A percentile compares a stretch with the other conserved stretches of the same genome.
phyloP scores from a whole-genome alignment of 2,888 invertebrate species.

The Clanis bilineata region DNA sequence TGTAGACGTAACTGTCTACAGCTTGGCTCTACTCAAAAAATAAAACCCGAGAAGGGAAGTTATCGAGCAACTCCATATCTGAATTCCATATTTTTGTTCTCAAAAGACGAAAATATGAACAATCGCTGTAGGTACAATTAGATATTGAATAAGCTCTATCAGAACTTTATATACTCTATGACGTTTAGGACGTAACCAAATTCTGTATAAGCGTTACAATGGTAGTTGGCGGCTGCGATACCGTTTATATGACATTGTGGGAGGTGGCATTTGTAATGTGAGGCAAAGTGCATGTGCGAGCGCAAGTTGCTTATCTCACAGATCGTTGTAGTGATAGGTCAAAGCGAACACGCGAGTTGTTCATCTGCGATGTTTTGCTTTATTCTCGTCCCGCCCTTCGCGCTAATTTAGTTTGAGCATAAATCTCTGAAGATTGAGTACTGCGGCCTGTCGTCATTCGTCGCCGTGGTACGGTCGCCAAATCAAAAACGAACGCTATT shows the following conservation, averaged over 20 bases:
- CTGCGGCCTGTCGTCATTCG: conserved; percentile 57
- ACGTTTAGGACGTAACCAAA: too few relatives aligned
- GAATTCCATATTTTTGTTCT: too few relatives aligned
- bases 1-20: too few relatives aligned
- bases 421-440: conserved; percentile 51
- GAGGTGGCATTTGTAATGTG: conserved; percentile 63
- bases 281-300: conserved; percentile 50
- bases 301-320: conserved; percentile 52
- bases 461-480: conserved; percentile 52
- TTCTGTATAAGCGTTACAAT: conserved; percentile 42
- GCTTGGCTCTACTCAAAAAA: too few relatives aligned
- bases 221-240: conserved; percentile 39
- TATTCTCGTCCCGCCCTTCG: conserved; percentile 56
- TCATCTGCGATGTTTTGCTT: conserved; percentile 42
- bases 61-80: too few relatives aligned
- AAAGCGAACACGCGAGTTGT: conserved; percentile 48
- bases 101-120: too few relatives aligned
- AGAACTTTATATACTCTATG: too few relatives aligned
- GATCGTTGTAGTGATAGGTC: conserved; percentile 56
- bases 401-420: conserved; percentile 54
- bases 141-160: too few relatives aligned
- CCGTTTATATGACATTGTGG: conserved; percentile 55
- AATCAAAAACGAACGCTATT: conserved; percentile 74
- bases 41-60: too few relatives aligned
- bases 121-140: too few relatives aligned